A percentile compares a stretch with the other conserved stretches of the same genome.
Conservation (phyloP, 2,113 vertebrate genomes). For the Beaufortia kweichowensis region DNA sequence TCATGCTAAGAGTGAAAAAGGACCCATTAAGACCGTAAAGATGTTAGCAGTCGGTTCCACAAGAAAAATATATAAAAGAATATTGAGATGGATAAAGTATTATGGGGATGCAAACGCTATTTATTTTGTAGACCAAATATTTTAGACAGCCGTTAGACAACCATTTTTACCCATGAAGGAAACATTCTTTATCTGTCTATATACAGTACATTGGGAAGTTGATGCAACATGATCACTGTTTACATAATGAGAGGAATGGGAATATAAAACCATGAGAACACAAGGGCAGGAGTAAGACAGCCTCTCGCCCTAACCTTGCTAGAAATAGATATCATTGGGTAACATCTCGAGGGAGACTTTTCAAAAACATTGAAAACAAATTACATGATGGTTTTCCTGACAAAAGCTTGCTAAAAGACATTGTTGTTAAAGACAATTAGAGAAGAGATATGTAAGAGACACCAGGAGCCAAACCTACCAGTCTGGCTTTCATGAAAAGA, state of each 20-base stretch:
- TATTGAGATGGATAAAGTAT: background rate
- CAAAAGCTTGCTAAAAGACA: background rate
- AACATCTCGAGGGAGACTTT: conserved; percentile 26
- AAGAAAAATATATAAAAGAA: background rate
- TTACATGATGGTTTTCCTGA: conserved; percentile 2
- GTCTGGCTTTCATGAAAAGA: background rate
- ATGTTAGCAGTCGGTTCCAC: background rate
- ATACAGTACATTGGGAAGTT: conserved; percentile 15
- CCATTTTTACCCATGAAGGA: too few species aligned
- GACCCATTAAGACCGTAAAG: conserved; percentile 21
- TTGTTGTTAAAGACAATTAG: background rate
- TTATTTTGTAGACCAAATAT: background rate
- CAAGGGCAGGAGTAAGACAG: conserved; percentile 33
- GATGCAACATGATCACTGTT: conserved; percentile 30
- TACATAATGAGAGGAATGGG: conserved; percentile 40
- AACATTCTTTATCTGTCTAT: too few species aligned
- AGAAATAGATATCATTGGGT: conserved; percentile 35
- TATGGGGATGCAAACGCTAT: background rate
- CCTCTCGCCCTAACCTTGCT: conserved; percentile 29
- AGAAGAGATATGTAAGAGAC: background rate
- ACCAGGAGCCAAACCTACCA: background rate
- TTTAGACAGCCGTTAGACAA: too few species aligned
- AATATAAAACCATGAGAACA: conserved; percentile 41
- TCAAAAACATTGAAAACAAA: conserved; percentile 7
- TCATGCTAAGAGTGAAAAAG: conserved; percentile 20